phyloP scores from a whole-genome alignment of 2,888 invertebrate genomes.

The Zeuzera pyrina region DNA sequence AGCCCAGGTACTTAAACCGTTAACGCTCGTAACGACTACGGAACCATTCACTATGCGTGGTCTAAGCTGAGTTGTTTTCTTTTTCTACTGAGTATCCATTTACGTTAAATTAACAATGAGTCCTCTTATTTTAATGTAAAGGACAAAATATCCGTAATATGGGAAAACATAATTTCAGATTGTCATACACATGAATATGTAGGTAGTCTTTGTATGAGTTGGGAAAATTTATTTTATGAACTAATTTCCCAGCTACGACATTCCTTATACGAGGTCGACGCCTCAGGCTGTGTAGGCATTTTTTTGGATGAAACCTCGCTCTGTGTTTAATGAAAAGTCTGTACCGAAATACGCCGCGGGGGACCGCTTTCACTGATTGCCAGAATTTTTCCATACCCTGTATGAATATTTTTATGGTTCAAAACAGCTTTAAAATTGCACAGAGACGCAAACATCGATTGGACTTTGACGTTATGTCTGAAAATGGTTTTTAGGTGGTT shows the following conservation, averaged over 20 bases:
- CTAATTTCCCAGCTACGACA: slow-evolving; percentile 66
- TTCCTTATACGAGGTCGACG: slow-evolving; percentile 52
- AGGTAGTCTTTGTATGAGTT: too few species aligned
- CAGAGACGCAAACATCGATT: neutral
- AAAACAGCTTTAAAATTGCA: slow-evolving; percentile 23
- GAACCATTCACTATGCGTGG: too few species aligned
- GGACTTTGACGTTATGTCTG: neutral
- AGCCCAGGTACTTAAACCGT: too few species aligned
- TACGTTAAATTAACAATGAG: too few species aligned
- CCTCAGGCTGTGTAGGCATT: slow-evolving; percentile 52
- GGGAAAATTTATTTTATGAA: slow-evolving; percentile 39
- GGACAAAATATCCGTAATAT: too few species aligned
- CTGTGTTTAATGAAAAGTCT: slow-evolving; percentile 67
- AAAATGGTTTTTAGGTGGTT: neutral
- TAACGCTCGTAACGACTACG: too few species aligned
- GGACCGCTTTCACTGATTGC: slow-evolving; percentile 63
- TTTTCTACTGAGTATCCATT: too few species aligned
- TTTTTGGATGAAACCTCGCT: slow-evolving; percentile 54
- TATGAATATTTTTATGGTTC: slow-evolving; percentile 53
- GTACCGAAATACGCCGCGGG: slow-evolving; percentile 60
- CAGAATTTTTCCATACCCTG: slow-evolving; percentile 49
- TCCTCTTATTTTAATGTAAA: too few species aligned
- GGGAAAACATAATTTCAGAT: too few species aligned
- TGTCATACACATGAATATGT: too few species aligned
- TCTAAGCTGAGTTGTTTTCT: too few species aligned